A percentile compares a stretch with the other conserved stretches of the same genome.
Conservation (phyloP, 37 sponge, comb jelly and placozoan genomes). For the Diacarnus erythraeanus region DNA sequence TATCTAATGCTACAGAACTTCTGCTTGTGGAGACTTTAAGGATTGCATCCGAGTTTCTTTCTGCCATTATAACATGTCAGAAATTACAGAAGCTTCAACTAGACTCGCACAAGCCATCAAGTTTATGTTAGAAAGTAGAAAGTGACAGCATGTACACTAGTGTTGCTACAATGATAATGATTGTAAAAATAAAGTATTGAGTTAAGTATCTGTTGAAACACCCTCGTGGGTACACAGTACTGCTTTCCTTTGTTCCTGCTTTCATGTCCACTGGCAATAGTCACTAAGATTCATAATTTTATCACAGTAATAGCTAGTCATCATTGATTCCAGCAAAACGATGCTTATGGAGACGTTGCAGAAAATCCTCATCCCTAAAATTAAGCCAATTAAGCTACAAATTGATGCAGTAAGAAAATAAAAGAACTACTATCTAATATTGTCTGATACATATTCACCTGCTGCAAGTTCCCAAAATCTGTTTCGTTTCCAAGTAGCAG, state of each 20-base stretch:
- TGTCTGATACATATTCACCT: too few relatives aligned
- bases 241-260: slow-evolving; percentile 67
- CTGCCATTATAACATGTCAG: slow-evolving; percentile 36
- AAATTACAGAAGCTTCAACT: slow-evolving; percentile 13
- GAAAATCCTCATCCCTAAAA: slow-evolving; percentile 83
- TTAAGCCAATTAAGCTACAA: too few relatives aligned
- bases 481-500: slow-evolving; percentile 55
- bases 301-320: slow-evolving; percentile 93
- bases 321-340: slow-evolving; percentile 59
- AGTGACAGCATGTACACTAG: neutral
- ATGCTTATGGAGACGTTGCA: slow-evolving; percentile 60
- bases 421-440: too few relatives aligned
- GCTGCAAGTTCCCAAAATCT: slow-evolving; percentile 32
- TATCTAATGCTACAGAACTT: slow-evolving; percentile 14
- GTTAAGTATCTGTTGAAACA: neutral
- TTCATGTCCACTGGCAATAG: slow-evolving; percentile 97
- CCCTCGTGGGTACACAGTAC: neutral
- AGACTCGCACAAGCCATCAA: slow-evolving; percentile 27
- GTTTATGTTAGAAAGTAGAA: neutral
- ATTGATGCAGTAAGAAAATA: neutral
- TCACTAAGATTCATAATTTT: slow-evolving; percentile 86
- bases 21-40: slow-evolving; percentile 19
- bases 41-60: slow-evolving; percentile 55
- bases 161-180: neutral
- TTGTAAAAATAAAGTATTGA: neutral